Percentiles rank a stretch among this genome's conserved stretches.
phyloP scores from a whole-genome alignment of 2,888 invertebrate genomes.

The Seira ritae region DNA sequence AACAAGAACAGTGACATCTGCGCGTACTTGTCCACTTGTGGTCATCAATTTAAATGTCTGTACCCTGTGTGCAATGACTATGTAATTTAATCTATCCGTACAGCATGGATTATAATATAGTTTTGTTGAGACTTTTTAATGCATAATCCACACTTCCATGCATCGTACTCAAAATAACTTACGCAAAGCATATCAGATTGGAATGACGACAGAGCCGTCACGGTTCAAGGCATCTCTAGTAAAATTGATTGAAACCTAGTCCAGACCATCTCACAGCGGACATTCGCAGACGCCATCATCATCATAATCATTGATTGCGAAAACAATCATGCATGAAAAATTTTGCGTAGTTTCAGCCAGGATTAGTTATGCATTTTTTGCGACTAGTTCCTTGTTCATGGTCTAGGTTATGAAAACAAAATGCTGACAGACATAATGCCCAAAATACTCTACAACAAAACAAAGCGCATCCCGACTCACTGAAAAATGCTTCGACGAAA shows the following conservation, averaged over 20 bases:
- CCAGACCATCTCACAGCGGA: background rate
- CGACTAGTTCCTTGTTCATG: slow-evolving; percentile 36
- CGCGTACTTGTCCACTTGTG: no score
- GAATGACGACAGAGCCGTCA: slow-evolving; percentile 35
- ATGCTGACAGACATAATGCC: slow-evolving; percentile 11
- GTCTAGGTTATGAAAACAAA: slow-evolving; percentile 24
- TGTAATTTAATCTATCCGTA: no score
- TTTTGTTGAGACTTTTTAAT: no score
- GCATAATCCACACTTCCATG: no score
- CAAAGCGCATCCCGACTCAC: background rate
- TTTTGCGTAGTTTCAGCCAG: slow-evolving; percentile 39
- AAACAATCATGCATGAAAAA: slow-evolving; percentile 47
- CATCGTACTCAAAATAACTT: background rate
- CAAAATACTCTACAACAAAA: background rate
- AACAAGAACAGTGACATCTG: no score
- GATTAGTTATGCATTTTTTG: slow-evolving; percentile 48
- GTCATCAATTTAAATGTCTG: no score
- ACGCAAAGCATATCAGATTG: background rate
- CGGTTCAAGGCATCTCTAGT: slow-evolving; percentile 37
- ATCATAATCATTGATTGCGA: background rate
- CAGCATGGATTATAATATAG: no score
- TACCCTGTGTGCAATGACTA: no score
- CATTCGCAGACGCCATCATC: background rate
- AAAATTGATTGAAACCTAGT: slow-evolving; percentile 5
- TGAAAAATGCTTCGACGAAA: background rate